Percentiles rank a stretch among this genome's conserved stretches.
These are phyloP conservation scores for Ochotona princeps DNA, from an alignment of 2,113 vertebrate species.

Conservation along the genomic window DNA sequence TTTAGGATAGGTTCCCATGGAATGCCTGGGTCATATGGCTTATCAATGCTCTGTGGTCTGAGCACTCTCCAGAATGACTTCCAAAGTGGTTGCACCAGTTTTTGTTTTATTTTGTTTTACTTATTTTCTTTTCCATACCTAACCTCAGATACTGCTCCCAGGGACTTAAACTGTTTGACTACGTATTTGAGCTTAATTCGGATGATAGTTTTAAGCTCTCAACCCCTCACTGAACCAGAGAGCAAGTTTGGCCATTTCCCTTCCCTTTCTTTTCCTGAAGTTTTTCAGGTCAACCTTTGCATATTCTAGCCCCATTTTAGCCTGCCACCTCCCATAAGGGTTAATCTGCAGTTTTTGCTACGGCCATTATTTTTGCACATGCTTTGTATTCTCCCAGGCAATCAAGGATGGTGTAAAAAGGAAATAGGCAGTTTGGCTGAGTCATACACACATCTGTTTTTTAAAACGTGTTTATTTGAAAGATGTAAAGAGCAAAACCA, in stretches of 20 bases:
- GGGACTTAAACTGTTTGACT: slow-evolving; percentile 19
- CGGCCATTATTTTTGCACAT: background rate
- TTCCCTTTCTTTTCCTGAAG: background rate
- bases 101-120: background rate
- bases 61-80: too few species aligned
- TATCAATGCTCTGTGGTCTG: too few species aligned
- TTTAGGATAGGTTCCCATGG: too few species aligned
- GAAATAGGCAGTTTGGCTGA: background rate
- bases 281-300: background rate
- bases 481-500: too few species aligned
- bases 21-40: too few species aligned
- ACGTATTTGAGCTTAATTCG: background rate
- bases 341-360: background rate
- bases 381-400: background rate
- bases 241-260: background rate
- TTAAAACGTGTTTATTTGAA: too few species aligned
- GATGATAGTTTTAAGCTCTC: background rate
- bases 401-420: background rate
- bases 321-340: background rate
- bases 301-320: background rate
- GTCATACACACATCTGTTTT: background rate
- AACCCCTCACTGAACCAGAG: background rate
- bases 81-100: too few species aligned
- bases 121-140: background rate
- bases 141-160: background rate